These are phyloP conservation scores for Crossocerus cetratus DNA, from an alignment of 2,888 invertebrate genomes.

Conservation along the genomic window DNA sequence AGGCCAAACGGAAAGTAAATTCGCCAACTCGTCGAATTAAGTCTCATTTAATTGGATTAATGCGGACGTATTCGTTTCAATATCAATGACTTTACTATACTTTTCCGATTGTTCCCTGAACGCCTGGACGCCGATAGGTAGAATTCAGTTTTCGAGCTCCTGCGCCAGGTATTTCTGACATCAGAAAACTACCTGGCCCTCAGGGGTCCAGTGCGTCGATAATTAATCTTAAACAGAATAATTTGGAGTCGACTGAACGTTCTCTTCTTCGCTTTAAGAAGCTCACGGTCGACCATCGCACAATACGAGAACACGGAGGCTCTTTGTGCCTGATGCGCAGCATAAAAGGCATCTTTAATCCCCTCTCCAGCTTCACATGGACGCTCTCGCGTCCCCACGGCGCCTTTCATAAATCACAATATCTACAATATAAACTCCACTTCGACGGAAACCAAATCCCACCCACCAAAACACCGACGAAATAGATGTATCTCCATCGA, in stretches of 20 bases:
- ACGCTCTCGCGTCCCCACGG: neutral
- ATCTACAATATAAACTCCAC: neutral
- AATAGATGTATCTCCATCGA: too few species aligned
- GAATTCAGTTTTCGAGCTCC: too few species aligned
- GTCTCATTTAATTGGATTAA: slow-evolving; percentile 5
- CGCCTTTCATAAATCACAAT: neutral
- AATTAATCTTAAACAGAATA: too few species aligned
- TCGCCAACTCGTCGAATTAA: neutral
- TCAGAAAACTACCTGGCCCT: too few species aligned
- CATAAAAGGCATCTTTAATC: slow-evolving; percentile 53
- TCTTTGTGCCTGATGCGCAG: slow-evolving; percentile 14
- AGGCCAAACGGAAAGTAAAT: neutral
- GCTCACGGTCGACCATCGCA: slow-evolving; percentile 4
- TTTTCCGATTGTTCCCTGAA: too few species aligned
- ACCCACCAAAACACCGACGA: too few species aligned
- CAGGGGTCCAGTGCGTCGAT: neutral
- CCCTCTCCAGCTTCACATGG: neutral
- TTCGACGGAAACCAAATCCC: too few species aligned
- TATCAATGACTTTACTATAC: too few species aligned
- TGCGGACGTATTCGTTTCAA: neutral
- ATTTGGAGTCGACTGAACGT: slow-evolving; percentile 9
- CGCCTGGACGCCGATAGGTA: too few species aligned
- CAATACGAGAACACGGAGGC: slow-evolving; percentile 25
- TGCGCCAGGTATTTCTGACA: too few species aligned
- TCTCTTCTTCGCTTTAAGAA: slow-evolving; percentile 27